Conservation (phyloP, 2,113 vertebrate genomes). For the Solenodon paradoxus region DNA sequence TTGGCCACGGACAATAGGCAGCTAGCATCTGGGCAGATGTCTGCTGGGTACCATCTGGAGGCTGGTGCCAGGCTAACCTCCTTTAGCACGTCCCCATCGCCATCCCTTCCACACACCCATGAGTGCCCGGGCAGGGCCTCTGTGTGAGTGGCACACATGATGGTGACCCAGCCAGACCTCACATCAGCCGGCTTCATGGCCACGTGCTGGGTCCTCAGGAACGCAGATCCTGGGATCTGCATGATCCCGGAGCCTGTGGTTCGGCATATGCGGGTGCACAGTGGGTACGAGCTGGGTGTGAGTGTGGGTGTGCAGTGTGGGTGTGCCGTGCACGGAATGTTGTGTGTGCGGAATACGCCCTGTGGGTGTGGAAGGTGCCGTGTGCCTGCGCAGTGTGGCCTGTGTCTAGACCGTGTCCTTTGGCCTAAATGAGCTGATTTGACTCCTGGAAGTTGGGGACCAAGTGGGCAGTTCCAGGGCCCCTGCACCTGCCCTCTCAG, state of each 20-base stretch:
- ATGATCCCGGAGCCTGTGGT: too few species aligned
- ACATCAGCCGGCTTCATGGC: background rate
- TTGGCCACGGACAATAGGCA: background rate
- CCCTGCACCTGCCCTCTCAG: fast-evolving
- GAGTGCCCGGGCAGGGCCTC: too few species aligned
- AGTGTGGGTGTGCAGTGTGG: too few species aligned
- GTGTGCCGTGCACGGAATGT: background rate
- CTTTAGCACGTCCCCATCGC: background rate
- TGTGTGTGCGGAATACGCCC: too few species aligned
- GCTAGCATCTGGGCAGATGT: background rate
- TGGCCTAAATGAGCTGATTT: background rate
- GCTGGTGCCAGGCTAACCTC: background rate
- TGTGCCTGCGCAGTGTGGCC: background rate
- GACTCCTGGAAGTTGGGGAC: background rate
- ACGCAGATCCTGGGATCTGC: too few species aligned
- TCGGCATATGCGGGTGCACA: too few species aligned
- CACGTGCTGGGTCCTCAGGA: background rate
- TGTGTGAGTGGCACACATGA: background rate
- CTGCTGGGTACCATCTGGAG: background rate
- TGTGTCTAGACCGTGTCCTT: background rate
- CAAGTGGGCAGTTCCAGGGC: too few species aligned
- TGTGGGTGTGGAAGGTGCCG: too few species aligned
- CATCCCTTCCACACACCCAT: fast-evolving
- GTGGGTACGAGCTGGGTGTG: too few species aligned
- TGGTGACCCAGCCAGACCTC: background rate